Base-by-base conservation (phyloP, 2,113 vertebrate species). In the Oceanites oceanicus region DNA sequence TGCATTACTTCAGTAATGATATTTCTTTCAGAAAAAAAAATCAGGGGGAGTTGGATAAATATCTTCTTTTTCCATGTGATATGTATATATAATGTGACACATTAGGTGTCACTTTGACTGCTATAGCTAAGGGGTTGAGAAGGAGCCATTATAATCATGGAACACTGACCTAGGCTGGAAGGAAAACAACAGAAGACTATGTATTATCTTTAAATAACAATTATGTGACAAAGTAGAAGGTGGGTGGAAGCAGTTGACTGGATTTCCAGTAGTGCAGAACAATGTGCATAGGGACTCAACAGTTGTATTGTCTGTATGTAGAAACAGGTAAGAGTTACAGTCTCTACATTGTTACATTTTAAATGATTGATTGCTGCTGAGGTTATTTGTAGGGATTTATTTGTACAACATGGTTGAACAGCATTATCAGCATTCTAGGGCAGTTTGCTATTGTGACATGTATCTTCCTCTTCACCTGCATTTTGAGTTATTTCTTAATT, bases 401-500 rank as follows among this genome's bases (percentile, higher is more conserved):
- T 92, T 88, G 17, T 76, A 76, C 66, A 93, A 73, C 15, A 11
- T 36, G 58, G 47, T 10, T 90, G 50, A 96, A 90, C 23, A 93
- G 10, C 27, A 47, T 42, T 80, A 89, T 63, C 62, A 86, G 50
- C 36, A 71, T 92, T 91, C 72, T 74, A 45, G 84, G 72, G 20
- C 50, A 88, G 61, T 96, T 96, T 90, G 75, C 76, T 92, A 92
- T 92, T 56, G 44, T 94, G 89, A 74, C 26, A 38, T 49, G 7
- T 87, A 47, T 82, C 76, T 85, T 92, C 11, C 59, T 75, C 15
- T 88, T 79, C 2, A 8, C 75, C 53, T 73, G 38, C 52, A 72
- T 25, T 96, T 94, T 27, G 22, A 77, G 45, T 36, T 79, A 61
- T 70, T 88, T 94, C 96, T 91, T 91, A 92, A 96, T 86, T 89